Conservation (phyloP, 2,888 invertebrate genomes). For the Cylloceria caligata region DNA sequence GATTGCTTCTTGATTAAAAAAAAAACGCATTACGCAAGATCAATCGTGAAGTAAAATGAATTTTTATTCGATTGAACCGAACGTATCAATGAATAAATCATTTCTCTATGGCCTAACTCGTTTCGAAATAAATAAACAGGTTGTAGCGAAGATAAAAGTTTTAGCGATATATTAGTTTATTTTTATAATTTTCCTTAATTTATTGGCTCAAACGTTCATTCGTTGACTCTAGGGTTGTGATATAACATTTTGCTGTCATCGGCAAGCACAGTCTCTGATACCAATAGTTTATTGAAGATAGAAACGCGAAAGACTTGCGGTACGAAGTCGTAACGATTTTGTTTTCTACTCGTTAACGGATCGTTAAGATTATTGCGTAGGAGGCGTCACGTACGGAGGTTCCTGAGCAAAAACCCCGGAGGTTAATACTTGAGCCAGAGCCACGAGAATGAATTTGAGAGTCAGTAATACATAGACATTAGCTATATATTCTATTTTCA, state of each 20-base stretch:
- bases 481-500: not conserved
- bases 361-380: not conserved
- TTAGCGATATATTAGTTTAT: not conserved
- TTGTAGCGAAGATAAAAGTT: not conserved
- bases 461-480: not conserved
- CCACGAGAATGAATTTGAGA: conserved; percentile 6
- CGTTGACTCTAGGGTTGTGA: no score
- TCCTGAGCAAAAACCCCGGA: not conserved
- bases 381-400: not conserved
- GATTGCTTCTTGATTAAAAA: not conserved
- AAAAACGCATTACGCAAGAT: not conserved
- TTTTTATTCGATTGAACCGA: not conserved
- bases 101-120: not conserved
- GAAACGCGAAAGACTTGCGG: not conserved
- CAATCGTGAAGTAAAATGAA: not conserved
- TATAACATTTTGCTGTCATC: no score
- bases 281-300: not conserved
- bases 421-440: conserved; percentile 1
- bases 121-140: not conserved
- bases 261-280: not conserved
- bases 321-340: conserved; percentile 12
- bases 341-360: not conserved
- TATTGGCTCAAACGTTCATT: no score
- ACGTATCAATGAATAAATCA: not conserved
- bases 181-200: not conserved